Evolutionary conservation across 2,113 vertebrate species (phyloP), one percentile per base, ranked within the genome.

Genomic region (Synodontis membranacea): DNA sequence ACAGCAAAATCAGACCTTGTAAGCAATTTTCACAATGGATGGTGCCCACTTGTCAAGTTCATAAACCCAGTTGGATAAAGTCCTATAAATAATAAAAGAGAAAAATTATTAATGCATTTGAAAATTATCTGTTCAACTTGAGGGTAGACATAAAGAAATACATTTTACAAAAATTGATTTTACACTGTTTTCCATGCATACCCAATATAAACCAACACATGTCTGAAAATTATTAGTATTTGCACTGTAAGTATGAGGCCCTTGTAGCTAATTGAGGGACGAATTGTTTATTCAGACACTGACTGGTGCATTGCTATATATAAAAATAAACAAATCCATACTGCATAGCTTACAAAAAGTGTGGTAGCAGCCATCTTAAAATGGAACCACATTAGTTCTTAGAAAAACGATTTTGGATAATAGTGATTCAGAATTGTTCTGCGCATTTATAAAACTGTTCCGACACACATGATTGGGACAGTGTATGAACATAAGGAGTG

Each of bases 21-120:
- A 99, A 83, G 97, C 95, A 89, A 99, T 97, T 93, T 99, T 99
- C 91, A 99, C 97, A 90, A 99, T 96, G 87, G 98, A 97, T 79
- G 98, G 98, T 19, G 97, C 95, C 98, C 98, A 99, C 93, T 99
- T 99, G 94, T 99, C 98, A 90, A 99, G 96, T 90, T 99, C 98
- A 0, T 98, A 98, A 28, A 96, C 96, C 98, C 98, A 99, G 92
- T 99, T 99, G 74, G 98, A 99, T 88, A 99, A 94, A 84, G 98
- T 99, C 93, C 98, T 99, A 89, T 1, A 86, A 89, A 54, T 90
- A 79, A 84, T 11, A 84, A 23, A 37, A 74, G 46, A 72, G 39
- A 84, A 39, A 88, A 81, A 78, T 34, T 84, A 87, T 76, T 17
- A 74, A 72, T 82, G 44, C 12, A 48, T 42, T 46, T 42, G 7